These are phyloP conservation scores for Pterobdella sp. DNA, from an alignment of 2,888 invertebrate species.

Conservation along the genomic window DNA sequence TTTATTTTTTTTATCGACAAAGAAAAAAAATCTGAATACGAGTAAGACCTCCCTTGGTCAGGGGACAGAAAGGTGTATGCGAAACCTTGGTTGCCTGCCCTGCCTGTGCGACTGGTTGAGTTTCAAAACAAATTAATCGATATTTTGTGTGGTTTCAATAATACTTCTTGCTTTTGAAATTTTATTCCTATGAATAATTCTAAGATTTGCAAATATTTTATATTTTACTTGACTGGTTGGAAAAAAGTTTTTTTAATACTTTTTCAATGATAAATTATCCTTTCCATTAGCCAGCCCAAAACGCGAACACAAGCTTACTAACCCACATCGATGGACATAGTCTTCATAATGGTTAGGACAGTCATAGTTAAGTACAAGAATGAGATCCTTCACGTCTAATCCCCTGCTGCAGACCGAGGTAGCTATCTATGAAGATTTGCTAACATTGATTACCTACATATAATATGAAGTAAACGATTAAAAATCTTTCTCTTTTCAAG, in stretches of 20 bases:
- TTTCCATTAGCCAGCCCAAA: neutral
- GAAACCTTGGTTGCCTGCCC: conserved; percentile 83
- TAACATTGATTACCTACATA: neutral
- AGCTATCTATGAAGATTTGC: conserved; percentile 59
- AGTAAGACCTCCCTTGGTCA: conserved; percentile 65
- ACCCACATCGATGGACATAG: conserved; percentile 92
- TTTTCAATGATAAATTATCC: conserved; percentile 5
- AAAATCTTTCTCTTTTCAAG: neutral
- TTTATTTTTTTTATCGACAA: no score
- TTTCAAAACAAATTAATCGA: no score
- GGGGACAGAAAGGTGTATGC: conserved; percentile 94
- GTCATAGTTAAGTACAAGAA: conserved; percentile 95
- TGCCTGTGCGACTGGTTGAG: conserved; percentile 57
- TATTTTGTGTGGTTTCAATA: no score
- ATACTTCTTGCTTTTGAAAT: no score
- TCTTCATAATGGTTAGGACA: conserved; percentile 99
- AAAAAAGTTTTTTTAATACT: neutral
- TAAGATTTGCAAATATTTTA: no score
- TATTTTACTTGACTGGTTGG: no score
- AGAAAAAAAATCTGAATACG: neutral
- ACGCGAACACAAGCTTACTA: conserved; percentile 38
- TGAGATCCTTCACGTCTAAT: conserved; percentile 93
- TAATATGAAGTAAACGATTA: neutral
- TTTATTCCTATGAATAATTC: no score
- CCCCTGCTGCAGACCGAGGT: conserved; percentile 97